These are phyloP conservation scores for Labia minor DNA, from an alignment of 2,888 invertebrate species.

Conservation along the genomic window DNA sequence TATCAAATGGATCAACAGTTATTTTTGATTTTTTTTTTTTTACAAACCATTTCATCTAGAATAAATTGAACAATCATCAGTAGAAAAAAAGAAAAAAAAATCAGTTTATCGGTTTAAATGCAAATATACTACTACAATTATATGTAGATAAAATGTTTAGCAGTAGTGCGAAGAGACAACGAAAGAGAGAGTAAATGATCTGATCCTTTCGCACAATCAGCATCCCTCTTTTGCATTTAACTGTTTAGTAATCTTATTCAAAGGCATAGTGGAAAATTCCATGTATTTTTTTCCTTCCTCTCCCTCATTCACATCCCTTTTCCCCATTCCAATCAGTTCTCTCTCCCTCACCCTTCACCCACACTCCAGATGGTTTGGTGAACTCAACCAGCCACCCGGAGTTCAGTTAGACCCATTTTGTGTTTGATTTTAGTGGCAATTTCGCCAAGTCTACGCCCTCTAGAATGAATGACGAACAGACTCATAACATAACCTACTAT, in stretches of 20 bases:
- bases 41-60: no score
- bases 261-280: not conserved
- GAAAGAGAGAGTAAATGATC: no score
- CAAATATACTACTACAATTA: not conserved
- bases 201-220: not conserved
- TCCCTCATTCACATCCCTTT: no score
- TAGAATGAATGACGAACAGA: not conserved
- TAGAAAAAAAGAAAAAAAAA: no score
- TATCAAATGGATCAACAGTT: no score
- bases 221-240: not conserved
- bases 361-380: not conserved
- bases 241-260: constrained; percentile 13
- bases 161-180: not conserved
- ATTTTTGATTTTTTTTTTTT: no score
- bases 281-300: not conserved
- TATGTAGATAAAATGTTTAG: not conserved
- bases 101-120: not conserved
- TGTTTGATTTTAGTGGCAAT: not conserved
- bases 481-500: not conserved
- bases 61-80: no score
- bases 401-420: not conserved
- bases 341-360: no score
- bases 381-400: not conserved
- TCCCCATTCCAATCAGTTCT: no score
- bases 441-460: not conserved